phyloP scores from a whole-genome alignment of 2,797 vertebrate species.

The Parambassis ranga region DNA sequence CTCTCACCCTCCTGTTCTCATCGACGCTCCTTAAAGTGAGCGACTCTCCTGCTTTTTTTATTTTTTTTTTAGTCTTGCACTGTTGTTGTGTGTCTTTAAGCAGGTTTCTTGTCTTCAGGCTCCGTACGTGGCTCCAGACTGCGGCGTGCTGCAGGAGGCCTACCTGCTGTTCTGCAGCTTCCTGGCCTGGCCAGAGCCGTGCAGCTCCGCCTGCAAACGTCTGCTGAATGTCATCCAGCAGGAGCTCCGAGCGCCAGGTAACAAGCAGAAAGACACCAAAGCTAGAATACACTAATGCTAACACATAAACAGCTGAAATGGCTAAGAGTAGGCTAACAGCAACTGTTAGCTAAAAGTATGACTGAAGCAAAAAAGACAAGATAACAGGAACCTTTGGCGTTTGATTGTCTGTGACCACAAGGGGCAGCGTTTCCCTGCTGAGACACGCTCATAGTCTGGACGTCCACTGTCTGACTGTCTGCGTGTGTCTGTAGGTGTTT shows the following conservation, averaged over 20 bases:
- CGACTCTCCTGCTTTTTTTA: too few species aligned
- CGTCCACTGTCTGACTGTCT: too few species aligned
- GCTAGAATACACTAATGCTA: neutral
- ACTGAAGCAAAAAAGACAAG: too few species aligned
- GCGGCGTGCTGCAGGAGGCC: slow-evolving; percentile 81
- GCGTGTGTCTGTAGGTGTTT: slow-evolving; percentile 78
- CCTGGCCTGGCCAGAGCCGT: slow-evolving; percentile 89
- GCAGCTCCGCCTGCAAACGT: slow-evolving; percentile 81
- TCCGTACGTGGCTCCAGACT: slow-evolving; percentile 80
- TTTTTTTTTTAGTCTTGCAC: too few species aligned
- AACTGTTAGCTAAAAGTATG: too few species aligned
- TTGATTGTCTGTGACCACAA: neutral
- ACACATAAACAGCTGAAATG: too few species aligned
- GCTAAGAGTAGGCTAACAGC: too few species aligned
- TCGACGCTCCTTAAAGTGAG: slow-evolving; percentile 87
- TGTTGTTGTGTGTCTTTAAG: too few species aligned
- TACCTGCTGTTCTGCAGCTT: slow-evolving; percentile 82
- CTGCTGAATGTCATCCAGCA: slow-evolving; percentile 84
- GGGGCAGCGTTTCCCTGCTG: slow-evolving; percentile 8
- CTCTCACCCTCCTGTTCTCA: slow-evolving; percentile 87
- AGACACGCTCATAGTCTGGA: neutral
- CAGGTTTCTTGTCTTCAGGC: slow-evolving; percentile 61
- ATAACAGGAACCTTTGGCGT: too few species aligned
- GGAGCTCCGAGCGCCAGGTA: slow-evolving; percentile 88
- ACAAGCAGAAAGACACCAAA: too few species aligned